Evolutionary conservation across 2,888 invertebrate species (phyloP), one percentile per base, ranked within the genome.

Genomic region (Candidula unifasciata): DNA sequence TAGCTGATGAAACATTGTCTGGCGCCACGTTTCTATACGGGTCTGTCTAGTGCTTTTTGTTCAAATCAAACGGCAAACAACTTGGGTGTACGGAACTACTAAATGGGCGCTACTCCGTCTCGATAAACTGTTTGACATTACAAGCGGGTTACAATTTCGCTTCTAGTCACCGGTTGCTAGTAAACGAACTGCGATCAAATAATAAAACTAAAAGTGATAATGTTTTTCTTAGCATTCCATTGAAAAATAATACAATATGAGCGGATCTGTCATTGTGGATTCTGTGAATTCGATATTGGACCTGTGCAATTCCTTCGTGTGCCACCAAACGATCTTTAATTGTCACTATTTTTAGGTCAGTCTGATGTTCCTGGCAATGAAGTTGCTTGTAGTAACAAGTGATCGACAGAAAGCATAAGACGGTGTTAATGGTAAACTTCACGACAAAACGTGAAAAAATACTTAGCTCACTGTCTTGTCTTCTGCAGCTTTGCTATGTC

Each of bases 1-100:
- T 81, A 54, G 73, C 81, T 73, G 33, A 81, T 73, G 60, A 81
- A 81, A 81, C 81, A 81, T 73, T 8, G 73, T 52, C 71, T 81
- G 81, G 81, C 81, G 81, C 81, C 81, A 73, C 27, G 33, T 30
- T 81, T 81, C 73, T 81, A 35, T 73, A 73, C 57, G 3, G 13
- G 33, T 35, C 44, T 27, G 71, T 57, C 71, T 71, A 60, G 73
- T 37, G 54, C 54, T 71, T 37, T 35, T 71, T 27, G 30, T 52
- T 30, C 24, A 81, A 69, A 54, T 3, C 52, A 81, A 81, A 73
- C 73, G 73, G 24, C 35, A 81, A 81, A 52, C 33, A 73, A 24
- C 6, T n/a, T 24, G 33, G 73, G 71, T 54, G 73, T 54, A 73
- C 35, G 30, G 81, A 71, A 44, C 54, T 35, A 60, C 81, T 35